phyloP scores from a whole-genome alignment of 2,113 vertebrate genomes.

The Benitochromis conjunctus region DNA sequence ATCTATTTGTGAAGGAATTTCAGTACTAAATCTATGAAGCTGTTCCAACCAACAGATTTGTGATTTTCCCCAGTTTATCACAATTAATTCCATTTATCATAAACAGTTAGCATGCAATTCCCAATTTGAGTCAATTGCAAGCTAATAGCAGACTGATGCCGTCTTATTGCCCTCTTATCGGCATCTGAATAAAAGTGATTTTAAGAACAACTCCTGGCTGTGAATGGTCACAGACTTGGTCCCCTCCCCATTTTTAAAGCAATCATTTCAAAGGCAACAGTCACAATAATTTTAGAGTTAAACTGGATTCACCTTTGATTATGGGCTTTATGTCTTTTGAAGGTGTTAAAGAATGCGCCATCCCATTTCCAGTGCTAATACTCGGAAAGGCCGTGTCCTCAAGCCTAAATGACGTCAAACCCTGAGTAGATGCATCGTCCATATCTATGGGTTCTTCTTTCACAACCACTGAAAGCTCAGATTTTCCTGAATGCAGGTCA shows the following conservation, averaged over 20 bases:
- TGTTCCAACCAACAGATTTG: background rate
- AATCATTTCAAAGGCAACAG: background rate
- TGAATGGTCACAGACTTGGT: too few species aligned
- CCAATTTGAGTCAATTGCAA: background rate
- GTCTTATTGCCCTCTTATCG: background rate
- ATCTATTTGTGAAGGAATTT: background rate
- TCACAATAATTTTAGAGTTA: background rate
- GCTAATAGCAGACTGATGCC: background rate
- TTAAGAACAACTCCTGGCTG: too few species aligned
- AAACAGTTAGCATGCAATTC: background rate
- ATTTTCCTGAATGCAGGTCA: background rate
- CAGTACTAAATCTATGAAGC: background rate
- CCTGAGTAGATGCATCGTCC: background rate
- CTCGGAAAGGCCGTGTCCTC: background rate
- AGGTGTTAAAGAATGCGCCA: conserved; percentile 70
- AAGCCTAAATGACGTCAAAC: conserved; percentile 17
- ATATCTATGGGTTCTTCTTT: conserved; percentile 13
- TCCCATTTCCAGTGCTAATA: background rate
- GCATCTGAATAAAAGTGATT: background rate
- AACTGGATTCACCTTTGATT: conserved; percentile 77
- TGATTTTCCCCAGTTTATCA: background rate
- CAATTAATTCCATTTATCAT: background rate
- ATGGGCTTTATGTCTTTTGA: conserved; percentile 65
- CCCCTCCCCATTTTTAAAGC: background rate
- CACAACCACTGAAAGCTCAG: background rate